Evolutionary conservation across 2,113 vertebrate genomes (phyloP).

Genomic region (Otus sunia): DNA sequence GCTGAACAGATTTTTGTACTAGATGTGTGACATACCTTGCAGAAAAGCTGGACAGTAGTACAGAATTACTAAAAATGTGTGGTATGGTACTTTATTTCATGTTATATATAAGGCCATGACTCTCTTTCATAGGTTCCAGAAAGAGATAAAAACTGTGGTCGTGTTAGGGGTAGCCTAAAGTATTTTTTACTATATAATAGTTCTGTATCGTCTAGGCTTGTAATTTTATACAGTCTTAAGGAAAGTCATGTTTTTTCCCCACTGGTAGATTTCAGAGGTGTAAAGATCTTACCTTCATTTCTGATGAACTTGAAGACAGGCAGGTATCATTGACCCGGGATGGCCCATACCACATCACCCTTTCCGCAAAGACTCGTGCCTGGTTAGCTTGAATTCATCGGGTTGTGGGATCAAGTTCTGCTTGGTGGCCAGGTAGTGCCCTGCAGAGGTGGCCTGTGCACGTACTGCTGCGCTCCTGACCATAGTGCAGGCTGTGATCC

Average conservation of each 20-base stretch:
- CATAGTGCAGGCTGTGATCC: no score
- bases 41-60: background rate
- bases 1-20: background rate
- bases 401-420: background rate
- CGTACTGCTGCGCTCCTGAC: fast-evolving
- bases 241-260: background rate
- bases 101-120: background rate
- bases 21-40: background rate
- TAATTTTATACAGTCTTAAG: background rate
- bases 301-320: background rate
- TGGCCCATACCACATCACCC: background rate
- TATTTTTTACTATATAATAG: background rate
- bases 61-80: background rate
- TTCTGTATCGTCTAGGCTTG: background rate
- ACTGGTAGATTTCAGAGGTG: background rate
- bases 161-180: background rate
- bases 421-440: background rate
- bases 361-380: fast-evolving
- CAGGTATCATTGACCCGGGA: background rate
- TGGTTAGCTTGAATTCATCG: fast-evolving
- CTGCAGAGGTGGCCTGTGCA: background rate
- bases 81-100: background rate
- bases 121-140: background rate
- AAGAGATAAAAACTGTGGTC: background rate
- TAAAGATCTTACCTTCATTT: background rate